A percentile compares a stretch with the other conserved stretches of the same genome.
phyloP scores from a whole-genome alignment of 1,140 invertebrate species.

The Diabrotica undecimpunctata region DNA sequence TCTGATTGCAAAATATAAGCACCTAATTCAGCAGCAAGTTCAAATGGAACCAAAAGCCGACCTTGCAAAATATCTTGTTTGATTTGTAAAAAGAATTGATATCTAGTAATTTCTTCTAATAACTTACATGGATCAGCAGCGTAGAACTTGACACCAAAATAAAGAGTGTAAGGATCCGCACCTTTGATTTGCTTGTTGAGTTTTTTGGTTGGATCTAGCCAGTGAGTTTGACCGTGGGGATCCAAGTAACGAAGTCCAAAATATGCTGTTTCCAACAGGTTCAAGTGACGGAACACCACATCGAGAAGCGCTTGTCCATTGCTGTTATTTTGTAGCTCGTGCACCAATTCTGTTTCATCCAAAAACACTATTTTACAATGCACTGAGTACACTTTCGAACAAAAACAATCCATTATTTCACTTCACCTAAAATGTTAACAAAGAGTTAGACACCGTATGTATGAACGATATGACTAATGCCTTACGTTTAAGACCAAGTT shows the following conservation, averaged over 20 bases:
- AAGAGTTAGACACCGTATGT: background rate
- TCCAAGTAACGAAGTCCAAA: conserved; percentile 89
- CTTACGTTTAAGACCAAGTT: conserved; percentile 27
- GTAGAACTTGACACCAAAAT: conserved; percentile 98
- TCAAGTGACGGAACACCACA: conserved; percentile 83
- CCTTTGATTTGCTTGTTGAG: conserved; percentile 74
- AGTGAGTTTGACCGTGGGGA: conserved; percentile 84
- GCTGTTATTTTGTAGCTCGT: conserved; percentile 60
- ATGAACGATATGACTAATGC: background rate
- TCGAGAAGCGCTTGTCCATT: conserved; percentile 82
- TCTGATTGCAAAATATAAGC: conserved; percentile 96
- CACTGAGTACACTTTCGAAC: conserved; percentile 48
- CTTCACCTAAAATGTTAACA: background rate
- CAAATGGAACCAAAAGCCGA: conserved; percentile 80
- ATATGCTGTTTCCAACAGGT: conserved; percentile 88
- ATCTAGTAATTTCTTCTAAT: conserved; percentile 94
- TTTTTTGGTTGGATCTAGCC: conserved; percentile 82
- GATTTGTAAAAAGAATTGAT: conserved; percentile 93
- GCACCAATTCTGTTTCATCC: conserved; percentile 62
- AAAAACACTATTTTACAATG: conserved; percentile 62
- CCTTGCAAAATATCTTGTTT: conserved; percentile 93
- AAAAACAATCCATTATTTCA: conserved; percentile 44
- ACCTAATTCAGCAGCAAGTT: conserved; percentile 86
- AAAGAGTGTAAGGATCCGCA: conserved; percentile 81
- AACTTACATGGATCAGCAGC: conserved; percentile 95